Evolutionary conservation across 2,888 invertebrate species (phyloP).

Genomic region (Neoitamus cyanurus): DNA sequence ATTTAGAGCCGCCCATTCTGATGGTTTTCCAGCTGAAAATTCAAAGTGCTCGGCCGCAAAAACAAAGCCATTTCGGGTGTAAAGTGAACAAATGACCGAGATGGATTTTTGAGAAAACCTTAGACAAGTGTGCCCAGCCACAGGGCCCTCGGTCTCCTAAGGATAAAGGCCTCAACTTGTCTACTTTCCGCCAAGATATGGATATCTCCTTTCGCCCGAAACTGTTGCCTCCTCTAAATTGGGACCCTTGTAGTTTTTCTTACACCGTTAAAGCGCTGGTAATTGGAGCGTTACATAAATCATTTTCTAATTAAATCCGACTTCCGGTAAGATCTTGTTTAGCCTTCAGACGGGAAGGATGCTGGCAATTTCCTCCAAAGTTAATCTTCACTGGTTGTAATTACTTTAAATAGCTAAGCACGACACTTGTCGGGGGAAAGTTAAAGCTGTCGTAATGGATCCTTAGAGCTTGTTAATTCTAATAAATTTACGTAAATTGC

Average conservation of each 20-base stretch:
- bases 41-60: background rate
- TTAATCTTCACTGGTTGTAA: conserved; percentile 37
- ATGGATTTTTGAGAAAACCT: background rate
- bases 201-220: background rate
- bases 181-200: background rate
- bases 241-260: background rate
- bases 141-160: background rate
- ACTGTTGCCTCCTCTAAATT: background rate
- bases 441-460: conserved; percentile 28
- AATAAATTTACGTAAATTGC: conserved; percentile 34
- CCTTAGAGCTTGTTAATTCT: conserved; percentile 19
- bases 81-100: background rate
- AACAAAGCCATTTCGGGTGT: background rate
- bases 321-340: conserved; percentile 42
- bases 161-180: background rate
- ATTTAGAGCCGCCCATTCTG: background rate
- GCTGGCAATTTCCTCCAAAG: conserved; percentile 26
- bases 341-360: conserved; percentile 30
- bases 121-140: background rate
- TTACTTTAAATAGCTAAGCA: conserved; percentile 36
- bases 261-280: background rate
- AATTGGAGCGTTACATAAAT: conserved; percentile 32
- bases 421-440: conserved; percentile 9
- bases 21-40: conserved; percentile 1
- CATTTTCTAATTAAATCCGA: conserved; percentile 42